Evolutionary conservation across 2,888 invertebrate genomes (phyloP).

Genomic region (Acleris cristana): DNA sequence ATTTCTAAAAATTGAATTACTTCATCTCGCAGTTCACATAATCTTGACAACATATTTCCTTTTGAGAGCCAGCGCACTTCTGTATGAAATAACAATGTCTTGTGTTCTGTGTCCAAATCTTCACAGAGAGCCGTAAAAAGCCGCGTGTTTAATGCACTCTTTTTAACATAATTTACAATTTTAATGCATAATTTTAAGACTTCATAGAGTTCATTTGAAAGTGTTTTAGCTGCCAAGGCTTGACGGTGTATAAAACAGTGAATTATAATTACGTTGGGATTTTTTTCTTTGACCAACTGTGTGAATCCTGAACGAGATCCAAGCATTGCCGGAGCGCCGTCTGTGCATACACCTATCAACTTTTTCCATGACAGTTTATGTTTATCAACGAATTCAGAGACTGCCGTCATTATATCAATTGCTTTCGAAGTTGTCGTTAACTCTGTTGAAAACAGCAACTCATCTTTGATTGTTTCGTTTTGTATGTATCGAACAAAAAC

Average conservation of each 20-base stretch:
- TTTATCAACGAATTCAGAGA: constrained; percentile 20
- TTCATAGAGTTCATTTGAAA: constrained; percentile 26
- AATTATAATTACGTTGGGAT: constrained; percentile 34
- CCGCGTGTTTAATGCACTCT: constrained; percentile 39
- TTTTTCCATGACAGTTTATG: constrained; percentile 42
- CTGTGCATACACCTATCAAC: constrained; percentile 44
- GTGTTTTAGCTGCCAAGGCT: constrained; percentile 41
- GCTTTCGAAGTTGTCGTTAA: constrained; percentile 36
- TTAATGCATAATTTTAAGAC: constrained; percentile 33
- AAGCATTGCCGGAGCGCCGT: constrained; percentile 46
- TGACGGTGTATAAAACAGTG: constrained; percentile 42
- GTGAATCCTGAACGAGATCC: constrained; percentile 44
- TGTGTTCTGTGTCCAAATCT: constrained; percentile 41
- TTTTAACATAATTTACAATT: constrained; percentile 34
- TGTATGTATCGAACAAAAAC: constrained; percentile 45
- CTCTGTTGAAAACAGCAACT: constrained; percentile 3
- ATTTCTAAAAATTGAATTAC: constrained; percentile 18
- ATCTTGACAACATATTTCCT: constrained; percentile 38
- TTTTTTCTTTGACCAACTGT: constrained; percentile 41
- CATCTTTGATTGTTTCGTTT: constrained; percentile 37
- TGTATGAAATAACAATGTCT: constrained; percentile 32
- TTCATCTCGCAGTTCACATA: constrained; percentile 28
- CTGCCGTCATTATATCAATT: constrained; percentile 35
- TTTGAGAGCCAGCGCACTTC: constrained; percentile 36
- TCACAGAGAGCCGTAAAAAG: constrained; percentile 39